A percentile compares a stretch with the other conserved stretches of the same genome.
phyloP scores from a whole-genome alignment of 2,888 invertebrate species.

The Eremobia ochroleuca region DNA sequence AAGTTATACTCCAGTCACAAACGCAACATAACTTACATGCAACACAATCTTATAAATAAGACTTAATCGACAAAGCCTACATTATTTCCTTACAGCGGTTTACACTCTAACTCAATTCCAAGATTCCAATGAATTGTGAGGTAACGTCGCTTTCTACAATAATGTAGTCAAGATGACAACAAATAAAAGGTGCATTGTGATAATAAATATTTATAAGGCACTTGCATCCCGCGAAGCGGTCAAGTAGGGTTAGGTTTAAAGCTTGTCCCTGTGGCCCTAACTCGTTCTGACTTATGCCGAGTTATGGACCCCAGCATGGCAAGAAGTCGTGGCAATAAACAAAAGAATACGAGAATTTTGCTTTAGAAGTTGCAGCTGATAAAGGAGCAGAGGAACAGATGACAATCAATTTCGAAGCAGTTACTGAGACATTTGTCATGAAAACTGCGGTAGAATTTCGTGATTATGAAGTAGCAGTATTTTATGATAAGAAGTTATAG shows the following conservation, averaged over 20 bases:
- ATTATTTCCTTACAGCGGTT: conserved; percentile 58
- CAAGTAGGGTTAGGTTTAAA: conserved; percentile 30
- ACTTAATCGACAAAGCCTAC: conserved; percentile 57
- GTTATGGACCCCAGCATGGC: conserved; percentile 1
- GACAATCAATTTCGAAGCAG: background rate
- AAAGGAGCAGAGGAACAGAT: background rate
- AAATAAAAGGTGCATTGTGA: conserved; percentile 44
- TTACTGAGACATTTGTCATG: background rate
- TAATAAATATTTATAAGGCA: conserved; percentile 52
- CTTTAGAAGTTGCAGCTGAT: background rate
- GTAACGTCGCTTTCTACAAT: conserved; percentile 44
- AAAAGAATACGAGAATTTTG: background rate
- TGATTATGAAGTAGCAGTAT: no score
- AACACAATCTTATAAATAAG: conserved; percentile 58
- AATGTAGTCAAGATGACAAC: conserved; percentile 47
- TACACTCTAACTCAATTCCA: conserved; percentile 44
- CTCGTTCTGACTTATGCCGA: conserved; percentile 29
- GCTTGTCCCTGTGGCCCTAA: conserved; percentile 19
- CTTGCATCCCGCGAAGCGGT: conserved; percentile 34
- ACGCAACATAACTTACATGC: conserved; percentile 40
- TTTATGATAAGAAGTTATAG: background rate
- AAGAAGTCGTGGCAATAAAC: conserved; percentile 2
- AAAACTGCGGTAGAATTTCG: background rate
- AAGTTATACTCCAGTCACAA: conserved; percentile 13
- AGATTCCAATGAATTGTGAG: conserved; percentile 46